Conservation (phyloP, 2,113 vertebrate species). For the Coreoperca whiteheadi region DNA sequence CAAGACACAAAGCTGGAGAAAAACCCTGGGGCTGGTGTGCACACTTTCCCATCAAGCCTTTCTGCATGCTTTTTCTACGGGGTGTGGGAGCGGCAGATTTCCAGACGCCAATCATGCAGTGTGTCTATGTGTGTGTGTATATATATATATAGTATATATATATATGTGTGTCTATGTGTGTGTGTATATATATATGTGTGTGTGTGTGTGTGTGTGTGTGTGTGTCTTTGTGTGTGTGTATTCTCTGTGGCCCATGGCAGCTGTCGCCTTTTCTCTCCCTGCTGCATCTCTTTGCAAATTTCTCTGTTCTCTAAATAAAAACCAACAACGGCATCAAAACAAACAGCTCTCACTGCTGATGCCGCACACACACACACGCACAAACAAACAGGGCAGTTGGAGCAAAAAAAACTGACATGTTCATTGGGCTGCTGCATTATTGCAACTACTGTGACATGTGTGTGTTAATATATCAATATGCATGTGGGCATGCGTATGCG, state of each 20-base stretch:
- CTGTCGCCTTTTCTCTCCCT: conserved; percentile 69
- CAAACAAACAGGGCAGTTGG: background rate
- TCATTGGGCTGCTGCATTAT: conserved; percentile 7
- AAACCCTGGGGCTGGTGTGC: conserved; percentile 44
- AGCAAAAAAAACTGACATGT: background rate
- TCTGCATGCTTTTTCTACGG: conserved; percentile 28
- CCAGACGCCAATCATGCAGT: conserved; percentile 54
- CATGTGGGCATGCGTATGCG: background rate
- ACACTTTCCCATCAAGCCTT: conserved; percentile 22
- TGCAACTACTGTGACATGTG: background rate
- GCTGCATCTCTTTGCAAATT: conserved; percentile 55
- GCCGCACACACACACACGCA: conserved; percentile 9
- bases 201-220: background rate
- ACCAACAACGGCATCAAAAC: conserved; percentile 71
- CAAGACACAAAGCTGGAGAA: conserved; percentile 57
- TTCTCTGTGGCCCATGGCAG: conserved; percentile 72
- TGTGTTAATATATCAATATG: conserved; percentile 13
- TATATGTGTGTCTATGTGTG: background rate
- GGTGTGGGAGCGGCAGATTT: conserved; percentile 45
- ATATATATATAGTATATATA: background rate
- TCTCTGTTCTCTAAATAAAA: conserved; percentile 69
- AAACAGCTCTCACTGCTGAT: conserved; percentile 59
- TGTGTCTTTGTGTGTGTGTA: conserved; percentile 15
- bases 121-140: background rate
- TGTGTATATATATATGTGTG: background rate